Evolutionary conservation across 2,797 vertebrate genomes (phyloP).

Genomic region (Heliangelus exortis): DNA sequence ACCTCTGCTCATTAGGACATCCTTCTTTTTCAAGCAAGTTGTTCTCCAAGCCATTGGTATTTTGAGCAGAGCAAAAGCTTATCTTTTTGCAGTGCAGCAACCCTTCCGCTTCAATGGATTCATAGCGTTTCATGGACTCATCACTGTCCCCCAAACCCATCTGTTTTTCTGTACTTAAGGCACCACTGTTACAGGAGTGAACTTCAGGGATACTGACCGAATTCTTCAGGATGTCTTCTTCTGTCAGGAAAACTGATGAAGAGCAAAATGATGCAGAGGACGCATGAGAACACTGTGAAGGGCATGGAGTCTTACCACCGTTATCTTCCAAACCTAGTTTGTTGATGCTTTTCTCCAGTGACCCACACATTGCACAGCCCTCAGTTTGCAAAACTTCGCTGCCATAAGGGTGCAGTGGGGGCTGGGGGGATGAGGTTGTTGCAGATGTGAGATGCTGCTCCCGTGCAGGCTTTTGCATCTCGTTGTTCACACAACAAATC

Average conservation of each 20-base stretch:
- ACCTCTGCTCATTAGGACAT: neutral
- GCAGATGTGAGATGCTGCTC: neutral
- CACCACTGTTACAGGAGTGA: constrained; percentile 46
- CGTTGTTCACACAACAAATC: constrained; percentile 72
- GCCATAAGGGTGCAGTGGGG: neutral
- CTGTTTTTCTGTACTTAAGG: constrained; percentile 16
- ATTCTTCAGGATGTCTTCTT: constrained; percentile 4
- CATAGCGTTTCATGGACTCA: neutral
- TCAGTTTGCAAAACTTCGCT: neutral
- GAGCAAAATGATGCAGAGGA: constrained; percentile 7
- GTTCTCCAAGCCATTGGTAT: constrained; percentile 22
- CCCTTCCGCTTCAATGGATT: neutral
- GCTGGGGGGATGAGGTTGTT: neutral
- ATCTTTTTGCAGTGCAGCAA: neutral
- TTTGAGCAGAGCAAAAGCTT: neutral
- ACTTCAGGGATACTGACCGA: neutral
- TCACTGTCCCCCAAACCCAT: neutral
- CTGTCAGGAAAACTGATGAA: neutral
- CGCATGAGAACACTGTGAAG: neutral
- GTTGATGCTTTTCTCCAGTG: constrained; percentile 3
- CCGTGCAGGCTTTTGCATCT: neutral
- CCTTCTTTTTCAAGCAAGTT: constrained; percentile 12
- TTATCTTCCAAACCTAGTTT: constrained; percentile 33
- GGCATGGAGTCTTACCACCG: neutral
- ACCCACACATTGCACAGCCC: constrained; percentile 1